Percentiles rank a stretch among this genome's conserved stretches.
These are phyloP conservation scores for Caenorhabditis virilis DNA, from an alignment of 2,888 invertebrate species.

Conservation along the genomic window DNA sequence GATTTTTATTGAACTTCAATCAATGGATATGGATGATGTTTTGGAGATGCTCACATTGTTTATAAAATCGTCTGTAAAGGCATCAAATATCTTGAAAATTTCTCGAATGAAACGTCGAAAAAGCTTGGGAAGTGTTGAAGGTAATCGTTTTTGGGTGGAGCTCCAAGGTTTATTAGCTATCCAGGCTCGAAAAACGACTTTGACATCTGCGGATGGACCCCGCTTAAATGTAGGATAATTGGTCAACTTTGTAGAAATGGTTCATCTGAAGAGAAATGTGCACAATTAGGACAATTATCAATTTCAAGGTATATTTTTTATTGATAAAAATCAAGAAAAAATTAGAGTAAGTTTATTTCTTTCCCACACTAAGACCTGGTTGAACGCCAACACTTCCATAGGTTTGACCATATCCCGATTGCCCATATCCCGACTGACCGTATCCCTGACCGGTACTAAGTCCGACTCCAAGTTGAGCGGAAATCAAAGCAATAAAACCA, in stretches of 20 bases:
- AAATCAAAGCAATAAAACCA: no score
- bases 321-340: not conserved
- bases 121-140: conserved; percentile 34
- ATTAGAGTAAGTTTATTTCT: not conserved
- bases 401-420: no score
- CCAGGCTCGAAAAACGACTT: no score
- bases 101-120: conserved; percentile 24
- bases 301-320: not conserved
- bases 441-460: no score
- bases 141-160: conserved; percentile 7
- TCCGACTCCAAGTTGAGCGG: no score
- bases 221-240: conserved; percentile 24
- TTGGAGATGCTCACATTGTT: not conserved
- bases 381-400: no score
- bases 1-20: conserved; percentile 10
- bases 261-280: conserved; percentile 28
- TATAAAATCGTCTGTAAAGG: conserved; percentile 9
- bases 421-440: no score
- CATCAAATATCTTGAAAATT: conserved; percentile 28
- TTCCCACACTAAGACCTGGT: no score
- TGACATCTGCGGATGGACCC: no score
- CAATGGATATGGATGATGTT: conserved; percentile 13
- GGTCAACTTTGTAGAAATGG: conserved; percentile 23
- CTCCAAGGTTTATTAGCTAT: no score
- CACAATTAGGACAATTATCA: conserved; percentile 6